Evolutionary conservation across 2,888 invertebrate genomes (phyloP).

Genomic region (Apodemia zela): DNA sequence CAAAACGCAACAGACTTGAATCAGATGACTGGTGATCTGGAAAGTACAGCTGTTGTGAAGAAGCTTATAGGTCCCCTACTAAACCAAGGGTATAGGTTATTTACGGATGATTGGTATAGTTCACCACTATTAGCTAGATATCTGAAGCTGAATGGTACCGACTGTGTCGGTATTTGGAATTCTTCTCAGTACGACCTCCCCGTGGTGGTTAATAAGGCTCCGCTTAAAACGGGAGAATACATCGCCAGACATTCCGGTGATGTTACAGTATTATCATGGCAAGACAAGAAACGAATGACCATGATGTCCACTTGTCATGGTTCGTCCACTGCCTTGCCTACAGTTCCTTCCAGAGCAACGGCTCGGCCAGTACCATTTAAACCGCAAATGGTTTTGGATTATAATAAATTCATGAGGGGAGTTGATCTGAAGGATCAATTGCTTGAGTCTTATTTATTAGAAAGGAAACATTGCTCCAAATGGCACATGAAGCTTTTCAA

Average conservation of each 20-base stretch:
- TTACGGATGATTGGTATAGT: conserved; percentile 23
- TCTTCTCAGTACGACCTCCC: conserved; percentile 15
- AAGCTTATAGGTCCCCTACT: conserved; percentile 22
- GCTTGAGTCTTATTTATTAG: conserved; percentile 27
- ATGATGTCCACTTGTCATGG: conserved; percentile 6
- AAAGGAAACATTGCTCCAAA: conserved; percentile 17
- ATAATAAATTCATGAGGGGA: neutral
- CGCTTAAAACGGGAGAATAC: neutral
- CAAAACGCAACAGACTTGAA: neutral
- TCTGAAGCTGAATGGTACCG: conserved; percentile 26
- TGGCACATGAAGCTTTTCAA: neutral
- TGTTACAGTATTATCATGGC: neutral
- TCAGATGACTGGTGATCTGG: neutral
- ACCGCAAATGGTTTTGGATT: neutral
- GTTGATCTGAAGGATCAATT: conserved; percentile 17
- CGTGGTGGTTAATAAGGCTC: neutral
- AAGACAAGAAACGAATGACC: neutral
- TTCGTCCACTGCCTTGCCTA: conserved; percentile 1
- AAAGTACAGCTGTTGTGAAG: conserved; percentile 7
- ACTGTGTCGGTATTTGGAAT: conserved; percentile 26
- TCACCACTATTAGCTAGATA: conserved; percentile 27
- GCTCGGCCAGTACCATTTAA: neutral
- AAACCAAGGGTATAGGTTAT: conserved; percentile 29
- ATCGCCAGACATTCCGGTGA: neutral
- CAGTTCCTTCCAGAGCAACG: neutral